Conservation (phyloP, 2,797 vertebrate species). For the Leptodactylus fallax region DNA sequence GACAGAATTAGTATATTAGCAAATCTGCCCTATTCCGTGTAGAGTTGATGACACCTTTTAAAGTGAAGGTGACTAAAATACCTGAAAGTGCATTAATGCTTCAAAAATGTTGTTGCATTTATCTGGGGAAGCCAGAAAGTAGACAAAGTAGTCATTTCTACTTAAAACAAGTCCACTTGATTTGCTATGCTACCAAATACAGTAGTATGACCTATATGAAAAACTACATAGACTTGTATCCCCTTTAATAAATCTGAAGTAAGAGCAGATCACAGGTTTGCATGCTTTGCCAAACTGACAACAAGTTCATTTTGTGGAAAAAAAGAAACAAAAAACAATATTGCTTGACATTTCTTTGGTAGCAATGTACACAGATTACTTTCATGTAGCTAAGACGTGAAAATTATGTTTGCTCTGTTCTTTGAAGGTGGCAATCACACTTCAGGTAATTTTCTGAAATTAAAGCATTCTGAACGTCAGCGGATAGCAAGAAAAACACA, state of each 20-base stretch:
- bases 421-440: slow-evolving; percentile 40
- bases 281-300: not conserved
- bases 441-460: slow-evolving; percentile 42
- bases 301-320: not conserved
- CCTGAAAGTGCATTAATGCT: no score
- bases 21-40: no score
- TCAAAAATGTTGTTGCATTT: no score
- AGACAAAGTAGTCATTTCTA: no score
- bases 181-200: not conserved
- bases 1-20: no score
- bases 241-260: no score
- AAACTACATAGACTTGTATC: not conserved
- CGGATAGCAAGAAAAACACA: slow-evolving; percentile 8
- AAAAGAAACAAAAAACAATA: not conserved
- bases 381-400: not conserved
- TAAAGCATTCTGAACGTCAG: slow-evolving; percentile 26
- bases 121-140: no score
- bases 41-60: no score
- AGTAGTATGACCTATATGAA: not conserved
- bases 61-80: no score
- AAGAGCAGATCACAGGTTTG: no score
- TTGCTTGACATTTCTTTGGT: slow-evolving; percentile 13
- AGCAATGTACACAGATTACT: not conserved
- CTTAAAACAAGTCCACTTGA: no score
- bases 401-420: slow-evolving; percentile 34